Conservation (phyloP, 2,888 invertebrate species). For the Erynnis tages region DNA sequence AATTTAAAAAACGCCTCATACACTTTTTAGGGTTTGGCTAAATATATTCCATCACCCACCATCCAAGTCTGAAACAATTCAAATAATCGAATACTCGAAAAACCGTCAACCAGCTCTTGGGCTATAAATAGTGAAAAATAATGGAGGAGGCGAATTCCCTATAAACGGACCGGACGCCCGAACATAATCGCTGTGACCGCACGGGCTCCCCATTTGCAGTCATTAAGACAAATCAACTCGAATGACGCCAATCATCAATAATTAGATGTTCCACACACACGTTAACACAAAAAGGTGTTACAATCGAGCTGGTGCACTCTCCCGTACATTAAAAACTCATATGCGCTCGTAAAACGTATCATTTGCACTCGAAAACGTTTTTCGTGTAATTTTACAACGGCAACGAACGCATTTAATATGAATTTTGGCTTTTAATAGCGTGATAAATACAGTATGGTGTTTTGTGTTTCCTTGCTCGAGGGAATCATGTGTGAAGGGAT, state of each 20-base stretch:
- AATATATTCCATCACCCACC: too few species aligned
- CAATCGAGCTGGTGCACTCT: constrained; percentile 41
- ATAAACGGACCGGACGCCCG: constrained; percentile 43
- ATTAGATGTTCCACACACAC: constrained; percentile 64
- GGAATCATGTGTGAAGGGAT: too few species aligned
- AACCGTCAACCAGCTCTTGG: too few species aligned
- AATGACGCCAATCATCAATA: constrained; percentile 67
- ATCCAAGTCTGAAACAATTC: too few species aligned
- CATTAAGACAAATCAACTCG: constrained; percentile 71
- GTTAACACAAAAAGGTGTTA: constrained; percentile 74
- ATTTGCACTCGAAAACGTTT: constrained; percentile 55
- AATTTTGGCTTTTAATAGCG: constrained; percentile 16
- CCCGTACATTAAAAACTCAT: constrained; percentile 58
- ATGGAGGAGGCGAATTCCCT: constrained; percentile 46
- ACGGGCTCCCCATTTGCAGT: constrained; percentile 66
- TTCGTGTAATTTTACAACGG: constrained; percentile 43
- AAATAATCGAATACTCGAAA: too few species aligned
- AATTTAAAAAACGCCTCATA: too few species aligned
- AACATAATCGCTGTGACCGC: constrained; percentile 43
- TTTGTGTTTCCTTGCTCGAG: too few species aligned
- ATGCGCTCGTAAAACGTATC: constrained; percentile 45
- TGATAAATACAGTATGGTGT: constrained; percentile 4
- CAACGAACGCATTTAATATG: constrained; percentile 29
- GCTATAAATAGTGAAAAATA: constrained; percentile 20
- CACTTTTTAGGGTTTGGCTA: too few species aligned